Percentiles rank a stretch among this genome's conserved stretches.
Evolutionary conservation across 2,797 vertebrate species (phyloP).

Genomic region (Dallia pectoralis): DNA sequence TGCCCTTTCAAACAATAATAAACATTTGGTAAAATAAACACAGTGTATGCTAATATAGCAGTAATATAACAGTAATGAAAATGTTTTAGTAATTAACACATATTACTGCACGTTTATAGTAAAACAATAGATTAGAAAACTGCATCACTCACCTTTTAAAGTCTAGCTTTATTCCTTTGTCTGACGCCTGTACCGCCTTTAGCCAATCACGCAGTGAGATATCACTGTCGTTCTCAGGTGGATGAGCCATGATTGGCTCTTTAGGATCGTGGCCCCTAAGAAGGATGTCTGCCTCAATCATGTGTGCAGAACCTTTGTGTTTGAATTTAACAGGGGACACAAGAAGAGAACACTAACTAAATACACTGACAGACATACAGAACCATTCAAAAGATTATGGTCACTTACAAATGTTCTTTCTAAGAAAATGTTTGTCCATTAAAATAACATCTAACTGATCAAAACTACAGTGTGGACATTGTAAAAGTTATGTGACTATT

Average conservation of each 20-base stretch:
- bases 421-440: neutral
- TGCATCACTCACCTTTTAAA: slow-evolving; percentile 88
- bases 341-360: neutral
- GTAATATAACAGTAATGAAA: too few relatives aligned
- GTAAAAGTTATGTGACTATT: too few relatives aligned
- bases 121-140: slow-evolving; percentile 9
- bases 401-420: neutral
- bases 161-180: slow-evolving; percentile 92
- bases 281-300: slow-evolving; percentile 91
- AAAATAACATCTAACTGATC: too few relatives aligned
- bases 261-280: slow-evolving; percentile 68
- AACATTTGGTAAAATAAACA: too few relatives aligned
- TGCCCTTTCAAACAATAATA: too few relatives aligned
- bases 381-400: too few relatives aligned
- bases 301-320: slow-evolving; percentile 76
- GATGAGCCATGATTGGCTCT: slow-evolving; percentile 91
- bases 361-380: neutral
- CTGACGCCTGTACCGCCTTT: slow-evolving; percentile 60
- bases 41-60: too few relatives aligned
- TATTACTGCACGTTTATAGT: neutral
- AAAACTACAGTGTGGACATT: too few relatives aligned
- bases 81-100: too few relatives aligned
- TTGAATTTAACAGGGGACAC: neutral
- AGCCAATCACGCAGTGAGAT: slow-evolving; percentile 86
- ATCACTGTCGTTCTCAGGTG: slow-evolving; percentile 86